Evolutionary conservation across 2,113 vertebrate genomes (phyloP).

Genomic region (Muscicapa adusta): DNA sequence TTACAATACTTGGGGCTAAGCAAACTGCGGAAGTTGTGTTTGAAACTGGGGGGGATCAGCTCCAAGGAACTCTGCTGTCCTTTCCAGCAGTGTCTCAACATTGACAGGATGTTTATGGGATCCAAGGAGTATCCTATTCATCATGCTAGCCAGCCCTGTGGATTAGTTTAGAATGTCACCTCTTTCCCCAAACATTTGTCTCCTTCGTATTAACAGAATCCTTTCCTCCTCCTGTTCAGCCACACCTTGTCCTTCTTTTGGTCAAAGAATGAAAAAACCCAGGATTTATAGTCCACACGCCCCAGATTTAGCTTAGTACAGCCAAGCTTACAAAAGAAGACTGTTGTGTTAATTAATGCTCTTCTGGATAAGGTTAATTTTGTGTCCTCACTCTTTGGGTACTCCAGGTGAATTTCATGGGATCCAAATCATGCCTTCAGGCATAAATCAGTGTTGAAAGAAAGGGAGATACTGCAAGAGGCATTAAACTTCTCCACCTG

Average conservation of each 20-base stretch:
- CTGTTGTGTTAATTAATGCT: neutral
- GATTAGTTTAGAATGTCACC: conserved; percentile 47
- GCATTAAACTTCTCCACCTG: neutral
- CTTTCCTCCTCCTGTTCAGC: conserved; percentile 54
- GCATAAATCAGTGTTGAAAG: neutral
- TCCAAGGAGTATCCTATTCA: conserved; percentile 17
- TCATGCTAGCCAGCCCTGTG: neutral
- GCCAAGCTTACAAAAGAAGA: neutral
- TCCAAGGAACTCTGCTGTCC: neutral
- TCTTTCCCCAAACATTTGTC: conserved; percentile 49
- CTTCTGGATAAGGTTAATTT: neutral
- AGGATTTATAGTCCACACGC: neutral
- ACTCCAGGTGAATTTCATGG: neutral
- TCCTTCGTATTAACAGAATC: conserved; percentile 46
- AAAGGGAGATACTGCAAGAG: neutral
- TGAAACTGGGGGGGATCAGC: neutral
- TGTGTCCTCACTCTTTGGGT: neutral
- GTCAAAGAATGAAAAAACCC: neutral
- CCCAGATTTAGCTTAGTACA: neutral
- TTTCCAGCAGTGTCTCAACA: conserved; percentile 10
- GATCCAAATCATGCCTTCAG: neutral
- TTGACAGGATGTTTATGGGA: conserved; percentile 54
- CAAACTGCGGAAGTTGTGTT: neutral
- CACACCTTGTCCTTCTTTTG: conserved; percentile 30
- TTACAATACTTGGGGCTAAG: neutral